Evolutionary conservation across 2,888 invertebrate genomes (phyloP).

Genomic region (Schizaphis graminum): DNA sequence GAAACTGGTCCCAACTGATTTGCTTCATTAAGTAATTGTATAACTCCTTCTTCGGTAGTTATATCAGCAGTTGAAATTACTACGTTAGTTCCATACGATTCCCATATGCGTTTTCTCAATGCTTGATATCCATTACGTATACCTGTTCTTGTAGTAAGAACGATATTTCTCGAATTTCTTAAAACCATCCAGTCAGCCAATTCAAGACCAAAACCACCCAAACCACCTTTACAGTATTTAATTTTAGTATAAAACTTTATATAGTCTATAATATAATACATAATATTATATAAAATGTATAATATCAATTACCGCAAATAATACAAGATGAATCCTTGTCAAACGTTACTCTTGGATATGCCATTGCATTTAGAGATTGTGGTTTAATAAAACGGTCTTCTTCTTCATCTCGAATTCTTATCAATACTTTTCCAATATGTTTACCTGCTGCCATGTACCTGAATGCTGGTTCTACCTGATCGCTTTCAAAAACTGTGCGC

Average conservation of each 20-base stretch:
- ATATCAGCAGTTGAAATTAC: constrained; percentile 81
- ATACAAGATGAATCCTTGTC: constrained; percentile 73
- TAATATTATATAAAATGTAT: neutral
- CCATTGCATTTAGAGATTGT: constrained; percentile 69
- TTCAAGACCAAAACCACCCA: constrained; percentile 78
- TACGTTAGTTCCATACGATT: constrained; percentile 79
- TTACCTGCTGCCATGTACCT: constrained; percentile 78
- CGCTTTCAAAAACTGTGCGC: constrained; percentile 76
- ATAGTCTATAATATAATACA: neutral
- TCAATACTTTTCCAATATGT: constrained; percentile 83
- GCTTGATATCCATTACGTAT: constrained; percentile 75
- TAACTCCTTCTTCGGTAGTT: constrained; percentile 79
- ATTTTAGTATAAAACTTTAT: constrained; percentile 20
- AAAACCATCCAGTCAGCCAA: constrained; percentile 75
- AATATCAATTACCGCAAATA: constrained; percentile 73
- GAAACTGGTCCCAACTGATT: constrained; percentile 79
- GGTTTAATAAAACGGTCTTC: constrained; percentile 69
- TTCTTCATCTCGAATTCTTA: constrained; percentile 74
- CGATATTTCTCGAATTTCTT: constrained; percentile 74
- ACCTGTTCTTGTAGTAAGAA: constrained; percentile 75
- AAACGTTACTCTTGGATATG: constrained; percentile 73
- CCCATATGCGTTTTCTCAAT: constrained; percentile 76
- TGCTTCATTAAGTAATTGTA: constrained; percentile 78
- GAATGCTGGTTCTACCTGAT: constrained; percentile 82
- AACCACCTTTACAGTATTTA: constrained; percentile 70